Evolutionary conservation across 2,113 vertebrate species (phyloP), one percentile per base, ranked within the genome.

Genomic region (Peucedramus taeniatus): DNA sequence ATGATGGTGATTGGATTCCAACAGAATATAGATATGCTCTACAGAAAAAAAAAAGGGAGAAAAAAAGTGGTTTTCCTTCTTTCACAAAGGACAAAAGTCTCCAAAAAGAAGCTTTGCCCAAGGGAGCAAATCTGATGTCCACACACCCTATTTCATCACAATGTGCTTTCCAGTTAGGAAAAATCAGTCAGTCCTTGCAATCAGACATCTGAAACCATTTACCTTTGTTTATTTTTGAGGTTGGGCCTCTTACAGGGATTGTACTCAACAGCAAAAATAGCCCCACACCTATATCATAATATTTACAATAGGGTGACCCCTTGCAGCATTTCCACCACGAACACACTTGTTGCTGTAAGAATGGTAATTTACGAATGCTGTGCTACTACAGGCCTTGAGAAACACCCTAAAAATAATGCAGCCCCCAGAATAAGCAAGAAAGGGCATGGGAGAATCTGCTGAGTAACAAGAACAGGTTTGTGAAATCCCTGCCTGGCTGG

Each of bases 161-260:
- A 11, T 0, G 1, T 59, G 78, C 37, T 93, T 80, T 76, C 37
- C 94, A 75, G 49, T 60, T 33, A 45, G 4, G 51, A 30, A 44
- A 33, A 66, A 71, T 47, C 47, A 33, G 69, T 13, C 6, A 1
- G 45, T 24, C 70, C 64, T 44, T 69, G n/a, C 37, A 68, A 83
- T 61, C 56, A 68, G 75, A 28, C 81, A 95, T 70, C 76, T 93
- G 94, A 96, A 96, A 95, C 82, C 89, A 84, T 92, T 83, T 88
- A 71, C 78, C 47, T 94, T 45, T 96, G 95, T 94, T 96, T 95
- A 74, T 72, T 85, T 95, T 97, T 82, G 12, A 93, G 94, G 94
- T 0, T 94, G 70, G 93, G 78, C 84, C 93, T 95, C 82, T 80
- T 64, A 24, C 2, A 74, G 59, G 75, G 78, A 81, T 56, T 60